These are phyloP conservation scores for Amphiprion clarkii DNA, from an alignment of 2,797 vertebrate genomes.

Conservation along the genomic window DNA sequence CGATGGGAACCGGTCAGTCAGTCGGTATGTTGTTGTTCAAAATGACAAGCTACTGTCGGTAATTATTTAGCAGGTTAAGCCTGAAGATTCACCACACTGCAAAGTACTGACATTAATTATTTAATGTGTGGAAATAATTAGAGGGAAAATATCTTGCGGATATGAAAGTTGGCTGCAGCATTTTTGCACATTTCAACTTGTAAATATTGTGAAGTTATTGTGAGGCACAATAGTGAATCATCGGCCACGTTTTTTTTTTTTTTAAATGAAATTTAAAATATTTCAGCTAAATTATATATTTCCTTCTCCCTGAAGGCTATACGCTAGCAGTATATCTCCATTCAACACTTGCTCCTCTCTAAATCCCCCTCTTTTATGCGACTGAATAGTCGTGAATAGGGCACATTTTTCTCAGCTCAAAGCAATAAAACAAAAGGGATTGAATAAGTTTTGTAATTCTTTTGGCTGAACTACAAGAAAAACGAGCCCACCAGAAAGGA, in stretches of 20 bases:
- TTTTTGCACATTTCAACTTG: not conserved
- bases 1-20: not conserved
- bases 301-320: conserved; percentile 23
- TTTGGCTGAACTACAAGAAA: conserved; percentile 50
- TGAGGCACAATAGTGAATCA: conserved; percentile 1
- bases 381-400: conserved; percentile 46
- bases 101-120: conserved; percentile 18
- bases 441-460: conserved; percentile 50
- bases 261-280: conserved; percentile 17
- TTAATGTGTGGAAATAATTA: conserved; percentile 17
- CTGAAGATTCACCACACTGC: not conserved
- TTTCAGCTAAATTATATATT: conserved; percentile 37
- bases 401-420: conserved; percentile 49
- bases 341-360: conserved; percentile 49
- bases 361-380: conserved; percentile 56
- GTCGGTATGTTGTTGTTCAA: not conserved
- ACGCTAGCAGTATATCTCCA: conserved; percentile 46
- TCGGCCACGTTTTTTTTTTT: conserved; percentile 2
- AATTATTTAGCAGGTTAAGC: not conserved
- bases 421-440: conserved; percentile 55
- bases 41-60: not conserved
- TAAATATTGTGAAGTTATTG: not conserved
- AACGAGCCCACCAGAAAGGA: conserved; percentile 21
- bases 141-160: not conserved
- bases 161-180: conserved; percentile 2